A percentile compares a stretch with the other conserved stretches of the same genome.
Conservation (phyloP, 92 coral and sea anemone genomes). For the Epizoanthus ramosus region DNA sequence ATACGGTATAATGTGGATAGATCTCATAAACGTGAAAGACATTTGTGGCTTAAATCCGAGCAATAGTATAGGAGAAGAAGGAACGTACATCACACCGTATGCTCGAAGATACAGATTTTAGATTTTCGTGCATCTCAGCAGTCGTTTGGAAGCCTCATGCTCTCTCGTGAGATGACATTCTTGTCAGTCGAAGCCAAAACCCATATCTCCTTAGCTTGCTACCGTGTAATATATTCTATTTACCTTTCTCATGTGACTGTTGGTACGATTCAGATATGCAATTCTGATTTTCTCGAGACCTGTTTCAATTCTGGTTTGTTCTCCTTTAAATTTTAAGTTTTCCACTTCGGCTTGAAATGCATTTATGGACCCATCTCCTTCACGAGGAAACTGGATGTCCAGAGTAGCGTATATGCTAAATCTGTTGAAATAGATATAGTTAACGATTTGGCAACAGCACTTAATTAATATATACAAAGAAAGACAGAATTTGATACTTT, state of each 20-base stretch:
- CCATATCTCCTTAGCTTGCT: neutral
- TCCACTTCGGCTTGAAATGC: neutral
- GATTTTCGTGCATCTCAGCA: no score
- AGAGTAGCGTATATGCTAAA: neutral
- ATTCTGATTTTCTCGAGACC: slow-evolving; percentile 15
- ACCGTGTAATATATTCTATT: neutral
- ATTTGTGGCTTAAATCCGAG: no score
- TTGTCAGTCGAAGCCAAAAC: neutral
- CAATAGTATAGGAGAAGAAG: neutral
- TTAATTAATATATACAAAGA: no score
- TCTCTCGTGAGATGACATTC: no score
- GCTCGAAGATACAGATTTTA: no score
- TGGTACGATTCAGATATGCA: neutral
- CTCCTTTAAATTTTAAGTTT: neutral
- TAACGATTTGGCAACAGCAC: neutral
- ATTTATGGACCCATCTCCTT: neutral
- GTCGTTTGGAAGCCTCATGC: no score
- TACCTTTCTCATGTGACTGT: neutral
- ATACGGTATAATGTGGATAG: no score
- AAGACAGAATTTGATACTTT: no score
- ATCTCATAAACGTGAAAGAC: no score
- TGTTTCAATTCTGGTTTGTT: slow-evolving; percentile 11
- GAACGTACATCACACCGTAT: no score
- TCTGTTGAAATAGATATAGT: neutral
- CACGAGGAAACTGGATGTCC: neutral